phyloP scores from a whole-genome alignment of 2,888 invertebrate genomes.

The Cremastinae sp. region DNA sequence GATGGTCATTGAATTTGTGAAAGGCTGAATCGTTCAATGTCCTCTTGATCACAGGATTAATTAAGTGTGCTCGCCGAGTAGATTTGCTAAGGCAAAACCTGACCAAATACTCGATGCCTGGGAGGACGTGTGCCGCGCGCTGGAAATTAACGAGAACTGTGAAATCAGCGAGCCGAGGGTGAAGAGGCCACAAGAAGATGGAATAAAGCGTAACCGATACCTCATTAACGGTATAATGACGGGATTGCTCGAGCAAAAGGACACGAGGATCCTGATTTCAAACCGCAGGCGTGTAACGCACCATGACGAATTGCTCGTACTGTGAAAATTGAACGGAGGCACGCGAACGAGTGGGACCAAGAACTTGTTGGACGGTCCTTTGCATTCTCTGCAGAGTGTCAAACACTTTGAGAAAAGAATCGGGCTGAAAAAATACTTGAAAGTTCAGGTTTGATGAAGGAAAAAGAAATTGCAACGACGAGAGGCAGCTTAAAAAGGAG shows the following conservation, averaged over 20 bases:
- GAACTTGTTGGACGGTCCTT: too few species aligned
- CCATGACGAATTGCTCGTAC: slow-evolving; percentile 51
- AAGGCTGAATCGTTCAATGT: background rate
- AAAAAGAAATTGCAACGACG: too few species aligned
- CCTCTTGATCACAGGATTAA: slow-evolving; percentile 11
- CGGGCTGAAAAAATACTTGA: too few species aligned
- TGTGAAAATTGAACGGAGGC: slow-evolving; percentile 12
- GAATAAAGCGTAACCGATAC: slow-evolving; percentile 37
- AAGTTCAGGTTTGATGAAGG: too few species aligned
- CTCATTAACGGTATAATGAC: slow-evolving; percentile 67
- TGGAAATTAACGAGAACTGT: slow-evolving; percentile 17
- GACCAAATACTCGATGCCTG: slow-evolving; percentile 4
- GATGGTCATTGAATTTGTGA: background rate
- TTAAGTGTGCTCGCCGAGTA: slow-evolving; percentile 7
- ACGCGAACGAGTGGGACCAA: background rate
- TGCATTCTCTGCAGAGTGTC: too few species aligned
- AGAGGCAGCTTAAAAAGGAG: too few species aligned
- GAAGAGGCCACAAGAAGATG: slow-evolving; percentile 3
- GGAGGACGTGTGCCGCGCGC: background rate
- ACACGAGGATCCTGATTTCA: slow-evolving; percentile 26
- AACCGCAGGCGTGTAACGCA: slow-evolving; percentile 33
- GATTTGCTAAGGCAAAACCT: slow-evolving; percentile 16
- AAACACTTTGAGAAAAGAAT: too few species aligned
- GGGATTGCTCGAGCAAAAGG: slow-evolving; percentile 59
- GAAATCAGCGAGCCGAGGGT: background rate